These are phyloP conservation scores for Onthophagus sagittarius DNA, from an alignment of 2,888 invertebrate genomes.

Conservation along the genomic window DNA sequence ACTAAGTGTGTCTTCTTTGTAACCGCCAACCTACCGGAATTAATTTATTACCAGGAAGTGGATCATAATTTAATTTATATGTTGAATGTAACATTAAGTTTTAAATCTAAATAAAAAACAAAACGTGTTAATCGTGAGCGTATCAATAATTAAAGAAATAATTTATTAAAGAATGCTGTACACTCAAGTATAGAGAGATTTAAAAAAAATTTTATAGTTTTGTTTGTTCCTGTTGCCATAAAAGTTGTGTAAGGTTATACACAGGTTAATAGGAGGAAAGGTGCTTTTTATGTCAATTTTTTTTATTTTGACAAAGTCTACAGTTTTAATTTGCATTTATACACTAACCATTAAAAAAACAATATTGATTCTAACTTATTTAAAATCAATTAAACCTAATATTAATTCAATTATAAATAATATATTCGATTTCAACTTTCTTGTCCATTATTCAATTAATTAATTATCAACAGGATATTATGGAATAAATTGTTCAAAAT, in stretches of 20 bases:
- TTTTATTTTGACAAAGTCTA: background rate
- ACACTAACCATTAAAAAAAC: background rate
- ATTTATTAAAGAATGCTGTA: too few relatives aligned
- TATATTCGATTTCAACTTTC: background rate
- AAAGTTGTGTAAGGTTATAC: background rate
- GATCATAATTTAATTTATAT: background rate
- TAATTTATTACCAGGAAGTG: background rate
- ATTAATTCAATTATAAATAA: background rate
- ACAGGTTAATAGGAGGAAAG: background rate
- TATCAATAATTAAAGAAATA: too few relatives aligned
- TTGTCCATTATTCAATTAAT: background rate
- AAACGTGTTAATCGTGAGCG: too few relatives aligned
- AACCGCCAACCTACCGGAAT: background rate
- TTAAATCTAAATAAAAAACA: too few relatives aligned
- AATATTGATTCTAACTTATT: background rate
- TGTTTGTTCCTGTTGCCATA: background rate
- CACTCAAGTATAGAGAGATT: too few relatives aligned
- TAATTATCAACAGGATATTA: background rate
- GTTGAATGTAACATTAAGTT: background rate
- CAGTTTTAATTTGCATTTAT: background rate
- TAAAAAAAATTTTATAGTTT: background rate
- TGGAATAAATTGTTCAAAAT: background rate
- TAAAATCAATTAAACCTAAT: background rate
- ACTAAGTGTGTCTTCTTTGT: background rate
- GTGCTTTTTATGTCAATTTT: background rate